Base-by-base conservation (phyloP, 2,797 vertebrate genomes). In the Echeneis naucrates region DNA sequence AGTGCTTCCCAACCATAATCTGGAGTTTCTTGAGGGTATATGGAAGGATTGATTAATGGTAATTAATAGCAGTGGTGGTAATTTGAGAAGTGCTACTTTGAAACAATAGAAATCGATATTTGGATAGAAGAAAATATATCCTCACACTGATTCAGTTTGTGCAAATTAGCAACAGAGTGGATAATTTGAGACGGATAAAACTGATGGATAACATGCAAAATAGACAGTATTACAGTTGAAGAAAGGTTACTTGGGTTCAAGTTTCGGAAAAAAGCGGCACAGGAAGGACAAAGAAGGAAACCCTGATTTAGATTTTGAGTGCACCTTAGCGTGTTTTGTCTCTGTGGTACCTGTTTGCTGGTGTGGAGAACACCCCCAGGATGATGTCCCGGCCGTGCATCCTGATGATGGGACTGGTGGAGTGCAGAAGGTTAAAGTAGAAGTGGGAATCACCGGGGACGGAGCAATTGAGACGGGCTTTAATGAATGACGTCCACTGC, bases 401-500 rank as follows among this genome's bases (percentile, higher is more conserved):
- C 85, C 90, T 94, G 90, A 99, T 91, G 87, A 98, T 86, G 44
- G 96, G 94, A 0, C 97, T 99, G 87, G 97, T 97, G 0, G 97
- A 96, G 82, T 97, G 98, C 79, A 99, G 96, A 88, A 98, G 94
- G 4, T 99, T 98, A 83, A 99, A 99, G 90, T 99, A 99, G 92
- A 99, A 99, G 82, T 98, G 97, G 0, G 97, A 96, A 66, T 99
- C 97, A 0, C 98, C 98, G 0, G 98, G 97, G 59, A 99, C 95
- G 0, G 98, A 99, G 91, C 98, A 99, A 93, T 99, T 99, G 66
- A 99, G 95, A 4, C 97, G 94, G 0, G 97, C 97, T 87, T 99
- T 99, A 67, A 99, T 94, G 90, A 98, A 99, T 0, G 98, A 98
- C 0, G 97, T 98, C 96, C 97, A 99, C 89, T 99, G 98, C 89